These are phyloP conservation scores for Andrena chrysosceles DNA, from an alignment of 2,888 invertebrate species.

Conservation along the genomic window DNA sequence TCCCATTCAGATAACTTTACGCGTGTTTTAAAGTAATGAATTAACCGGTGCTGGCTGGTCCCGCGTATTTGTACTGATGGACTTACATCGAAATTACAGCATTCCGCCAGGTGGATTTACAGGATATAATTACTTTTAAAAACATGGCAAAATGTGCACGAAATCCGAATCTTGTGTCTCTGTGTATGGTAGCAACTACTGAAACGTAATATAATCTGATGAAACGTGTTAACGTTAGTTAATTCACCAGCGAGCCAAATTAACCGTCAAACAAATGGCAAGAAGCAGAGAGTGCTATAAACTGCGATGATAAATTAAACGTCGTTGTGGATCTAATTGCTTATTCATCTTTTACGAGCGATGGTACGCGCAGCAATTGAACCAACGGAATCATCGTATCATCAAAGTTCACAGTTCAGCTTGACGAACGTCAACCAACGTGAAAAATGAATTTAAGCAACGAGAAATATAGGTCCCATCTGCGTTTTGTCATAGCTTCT, in stretches of 20 bases:
- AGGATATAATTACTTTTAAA: background rate
- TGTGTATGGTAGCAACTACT: background rate
- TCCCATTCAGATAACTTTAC: background rate
- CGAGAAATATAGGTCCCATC: background rate
- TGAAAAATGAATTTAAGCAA: slow-evolving; percentile 9
- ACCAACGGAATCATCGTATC: slow-evolving; percentile 19
- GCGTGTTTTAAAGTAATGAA: background rate
- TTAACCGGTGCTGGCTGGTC: background rate
- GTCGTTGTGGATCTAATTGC: slow-evolving; percentile 33
- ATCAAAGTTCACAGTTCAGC: background rate
- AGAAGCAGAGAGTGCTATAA: background rate
- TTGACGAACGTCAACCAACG: background rate
- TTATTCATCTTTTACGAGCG: slow-evolving; percentile 42
- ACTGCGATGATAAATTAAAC: slow-evolving; percentile 13
- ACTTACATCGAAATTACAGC: background rate
- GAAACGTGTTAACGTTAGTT: background rate
- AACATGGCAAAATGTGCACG: background rate
- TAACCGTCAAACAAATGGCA: slow-evolving; percentile 2
- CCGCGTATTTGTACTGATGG: background rate
- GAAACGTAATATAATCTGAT: background rate
- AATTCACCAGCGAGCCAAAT: slow-evolving; percentile 1
- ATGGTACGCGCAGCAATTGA: slow-evolving; percentile 43
- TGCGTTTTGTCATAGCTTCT: too few species aligned
- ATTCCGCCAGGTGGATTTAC: background rate
- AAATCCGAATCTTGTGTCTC: background rate